Conservation (phyloP, 1,140 invertebrate species). For the Chironomus striatipennis region DNA sequence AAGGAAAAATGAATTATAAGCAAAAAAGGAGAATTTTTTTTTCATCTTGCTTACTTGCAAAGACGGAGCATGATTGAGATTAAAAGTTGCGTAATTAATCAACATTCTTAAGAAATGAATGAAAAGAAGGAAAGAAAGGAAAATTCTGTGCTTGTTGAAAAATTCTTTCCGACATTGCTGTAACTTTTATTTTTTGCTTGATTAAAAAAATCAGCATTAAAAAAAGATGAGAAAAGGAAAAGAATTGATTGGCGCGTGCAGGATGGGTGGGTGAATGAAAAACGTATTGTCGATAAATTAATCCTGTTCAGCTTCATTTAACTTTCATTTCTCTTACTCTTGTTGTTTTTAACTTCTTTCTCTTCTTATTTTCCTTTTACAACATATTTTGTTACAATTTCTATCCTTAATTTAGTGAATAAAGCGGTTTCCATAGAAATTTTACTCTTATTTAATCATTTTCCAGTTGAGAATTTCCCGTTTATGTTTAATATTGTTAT, state of each 20-base stretch:
- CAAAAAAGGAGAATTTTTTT: no score
- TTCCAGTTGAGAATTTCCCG: no score
- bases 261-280: background rate
- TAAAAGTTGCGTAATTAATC: slow-evolving; percentile 14
- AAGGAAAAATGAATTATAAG: no score
- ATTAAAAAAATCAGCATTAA: background rate
- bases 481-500: no score
- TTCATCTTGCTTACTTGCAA: no score
- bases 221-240: background rate
- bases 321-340: background rate
- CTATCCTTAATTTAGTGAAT: slow-evolving; percentile 2
- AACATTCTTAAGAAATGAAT: background rate
- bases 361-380: background rate
- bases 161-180: no score
- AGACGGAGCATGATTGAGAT: background rate
- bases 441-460: background rate
- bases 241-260: slow-evolving; percentile 11
- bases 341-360: background rate
- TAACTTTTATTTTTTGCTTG: background rate
- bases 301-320: slow-evolving; percentile 12
- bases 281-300: slow-evolving; percentile 13
- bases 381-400: slow-evolving; percentile 7
- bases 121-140: background rate
- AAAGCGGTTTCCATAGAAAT: background rate
- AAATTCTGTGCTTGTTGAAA: no score